Base-by-base conservation (phyloP, 2,888 invertebrate species). In the Ichneumoninae sp. region DNA sequence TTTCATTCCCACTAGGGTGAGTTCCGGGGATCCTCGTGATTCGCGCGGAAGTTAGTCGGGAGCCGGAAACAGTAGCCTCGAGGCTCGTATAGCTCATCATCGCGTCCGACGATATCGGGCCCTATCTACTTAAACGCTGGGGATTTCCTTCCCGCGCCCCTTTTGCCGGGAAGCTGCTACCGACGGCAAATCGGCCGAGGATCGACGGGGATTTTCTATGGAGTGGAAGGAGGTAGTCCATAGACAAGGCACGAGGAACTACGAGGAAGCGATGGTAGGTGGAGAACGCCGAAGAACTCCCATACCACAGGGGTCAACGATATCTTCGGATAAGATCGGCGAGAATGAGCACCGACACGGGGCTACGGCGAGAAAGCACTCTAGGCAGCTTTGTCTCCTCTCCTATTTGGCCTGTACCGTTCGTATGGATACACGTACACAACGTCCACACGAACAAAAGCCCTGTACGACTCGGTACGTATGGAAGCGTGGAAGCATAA, bases 291-390 rank as follows among this genome's bases (percentile, higher is more conserved):
- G 68, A 78, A 80, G 63, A 82, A 83, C 82, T 80, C 71, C 82
- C 82, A 78, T 84, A 81, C 81, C 84, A 78, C 78, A 74, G 78
- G 78, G 84, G 84, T 84, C 84, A 85, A 85, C 85, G 85, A 85
- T 85, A 85, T 85, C 85, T 60, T 63, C 73, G 63, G 85, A 85
- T 85, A 85, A 85, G 82, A 85, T 85, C 85, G 85, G 85, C 85
- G 85, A 85, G 85, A 85, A 85, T 85, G 85, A 83, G 81, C 81
- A 70, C 77, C 76, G 73, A 63, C 30, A 74, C 68, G 68, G 22
- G 75, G 82, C 63, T 69, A 47, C 40, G 60, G 63, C 76, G 78
- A 81, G 78, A 81, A 83, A 86, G 82, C 81, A 79, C 83, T 83
- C 77, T 52, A 50, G 69, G 33, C 68, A 70, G 78, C 81, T 83